A percentile compares a stretch with the other conserved stretches of the same genome.
phyloP scores from a whole-genome alignment of 1,140 invertebrate species.

The Drosophila pseudoananassae region DNA sequence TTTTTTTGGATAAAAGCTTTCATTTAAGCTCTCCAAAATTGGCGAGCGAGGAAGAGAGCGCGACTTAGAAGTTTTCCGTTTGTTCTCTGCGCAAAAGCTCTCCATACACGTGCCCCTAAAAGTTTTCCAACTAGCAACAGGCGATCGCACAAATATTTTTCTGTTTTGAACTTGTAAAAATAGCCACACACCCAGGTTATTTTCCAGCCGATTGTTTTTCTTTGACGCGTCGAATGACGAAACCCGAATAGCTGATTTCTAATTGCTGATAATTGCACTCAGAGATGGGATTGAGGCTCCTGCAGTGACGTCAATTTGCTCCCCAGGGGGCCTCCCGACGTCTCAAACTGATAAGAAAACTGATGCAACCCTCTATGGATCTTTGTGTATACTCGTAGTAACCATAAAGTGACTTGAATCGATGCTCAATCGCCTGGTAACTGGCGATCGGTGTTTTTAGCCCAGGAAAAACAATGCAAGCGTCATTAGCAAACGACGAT shows the following conservation, averaged over 20 bases:
- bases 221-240: conserved; percentile 47
- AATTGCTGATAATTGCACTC: conserved; percentile 40
- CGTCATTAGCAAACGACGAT: conserved; percentile 53
- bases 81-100: conserved; percentile 18
- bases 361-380: neutral
- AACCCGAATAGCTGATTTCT: conserved; percentile 42
- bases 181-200: conserved; percentile 23
- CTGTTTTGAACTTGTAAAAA: conserved; percentile 1
- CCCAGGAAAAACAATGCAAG: conserved; percentile 44
- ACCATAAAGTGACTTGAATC: neutral
- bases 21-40: conserved; percentile 2
- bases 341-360: conserved; percentile 54
- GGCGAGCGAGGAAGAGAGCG: conserved; percentile 24
- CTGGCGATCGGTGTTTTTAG: conserved; percentile 39
- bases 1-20: conserved; percentile 60
- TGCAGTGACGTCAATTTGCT: conserved; percentile 57
- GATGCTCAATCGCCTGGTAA: conserved; percentile 52
- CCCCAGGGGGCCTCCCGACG: conserved; percentile 35
- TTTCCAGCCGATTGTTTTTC: conserved; percentile 52
- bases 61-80: conserved; percentile 40
- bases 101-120: conserved; percentile 1
- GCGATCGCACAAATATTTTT: neutral
- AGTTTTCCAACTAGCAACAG: conserved; percentile 7
- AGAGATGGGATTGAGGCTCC: conserved; percentile 15
- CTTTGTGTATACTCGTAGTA: neutral